phyloP scores from a whole-genome alignment of 2,888 invertebrate species.

The Volucella inflata region DNA sequence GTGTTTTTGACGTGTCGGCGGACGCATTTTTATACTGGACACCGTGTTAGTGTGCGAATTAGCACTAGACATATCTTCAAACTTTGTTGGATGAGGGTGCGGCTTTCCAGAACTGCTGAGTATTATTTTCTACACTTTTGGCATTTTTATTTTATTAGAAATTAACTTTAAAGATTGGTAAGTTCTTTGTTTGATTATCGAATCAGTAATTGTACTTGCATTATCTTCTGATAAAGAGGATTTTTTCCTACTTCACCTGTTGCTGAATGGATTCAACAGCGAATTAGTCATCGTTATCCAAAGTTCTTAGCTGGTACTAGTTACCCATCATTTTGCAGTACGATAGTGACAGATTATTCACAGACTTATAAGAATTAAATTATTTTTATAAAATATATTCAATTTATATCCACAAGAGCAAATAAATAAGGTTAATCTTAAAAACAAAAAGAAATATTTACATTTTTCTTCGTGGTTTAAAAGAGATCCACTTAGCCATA shows the following conservation, averaged over 20 bases:
- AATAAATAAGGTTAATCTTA: no score
- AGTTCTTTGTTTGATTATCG: conserved; percentile 17
- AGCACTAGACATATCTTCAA: conserved; percentile 29
- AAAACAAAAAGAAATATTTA: no score
- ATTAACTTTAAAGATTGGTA: conserved; percentile 29
- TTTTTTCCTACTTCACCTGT: conserved; percentile 35
- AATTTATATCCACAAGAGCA: no score
- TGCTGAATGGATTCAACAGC: conserved; percentile 24
- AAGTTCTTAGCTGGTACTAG: background rate
- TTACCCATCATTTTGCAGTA: background rate
- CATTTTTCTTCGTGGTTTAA: no score
- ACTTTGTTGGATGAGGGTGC: conserved; percentile 61
- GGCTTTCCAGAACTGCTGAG: conserved; percentile 36
- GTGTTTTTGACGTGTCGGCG: conserved; percentile 57
- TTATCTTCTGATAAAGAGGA: background rate
- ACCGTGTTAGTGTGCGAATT: conserved; percentile 52
- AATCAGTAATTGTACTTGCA: background rate
- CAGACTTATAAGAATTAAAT: no score
- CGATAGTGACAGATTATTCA: background rate
- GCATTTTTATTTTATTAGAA: conserved; percentile 4
- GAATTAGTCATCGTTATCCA: conserved; percentile 38
- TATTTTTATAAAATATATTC: no score
- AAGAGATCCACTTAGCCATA: no score
- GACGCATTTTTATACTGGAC: conserved; percentile 48
- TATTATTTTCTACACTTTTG: conserved; percentile 15